Evolutionary conservation across 2,113 vertebrate species (phyloP), one percentile per base, ranked within the genome.

Genomic region (Ciconia maguari): DNA sequence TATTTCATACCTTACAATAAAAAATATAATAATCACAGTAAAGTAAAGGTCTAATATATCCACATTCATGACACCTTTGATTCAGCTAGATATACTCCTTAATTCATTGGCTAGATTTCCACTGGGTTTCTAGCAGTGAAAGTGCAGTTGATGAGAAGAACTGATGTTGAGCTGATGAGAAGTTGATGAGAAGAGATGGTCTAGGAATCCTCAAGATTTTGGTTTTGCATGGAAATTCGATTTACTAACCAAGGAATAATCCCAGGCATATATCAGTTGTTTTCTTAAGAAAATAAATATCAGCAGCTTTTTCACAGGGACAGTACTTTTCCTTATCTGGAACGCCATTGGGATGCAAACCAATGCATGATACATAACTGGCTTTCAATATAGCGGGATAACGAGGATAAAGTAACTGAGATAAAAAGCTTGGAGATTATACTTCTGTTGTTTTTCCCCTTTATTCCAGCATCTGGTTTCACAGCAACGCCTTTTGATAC

Each of bases 401-500:
- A 71, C 1, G 10, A 66, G 38, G 57, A 44, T 90, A 57, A 85
- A 82, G 36, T 55, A 70, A 64, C 24, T 11, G 20, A 44, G 38
- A n/a, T 58, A 70, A 84, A 84, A 83, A 64, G 20, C 55, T 71
- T 77, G 24, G 42, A 96, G 19, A 64, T 95, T 48, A 70, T 41
- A 66, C 34, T 70, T 72, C 2, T 69, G 30, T 44, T 89, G 69
- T 66, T 98, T 93, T 96, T 75, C 93, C 16, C 26, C 34, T 96
- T 93, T 98, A 96, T 84, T 89, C 84, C 91, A 99, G 99, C 98
- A 98, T 89, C 98, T 99, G 98, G 98, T 99, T 96, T 99, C 99
- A 69, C 99, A 99, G 97, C 98, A 99, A n/a, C 99, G 98, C 95
- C 97, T 99, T 95, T 97, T 99, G 93, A 98, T 99, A 92, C 98